Conservation (phyloP, 2,797 vertebrate species). For the Chrosomus eos region DNA sequence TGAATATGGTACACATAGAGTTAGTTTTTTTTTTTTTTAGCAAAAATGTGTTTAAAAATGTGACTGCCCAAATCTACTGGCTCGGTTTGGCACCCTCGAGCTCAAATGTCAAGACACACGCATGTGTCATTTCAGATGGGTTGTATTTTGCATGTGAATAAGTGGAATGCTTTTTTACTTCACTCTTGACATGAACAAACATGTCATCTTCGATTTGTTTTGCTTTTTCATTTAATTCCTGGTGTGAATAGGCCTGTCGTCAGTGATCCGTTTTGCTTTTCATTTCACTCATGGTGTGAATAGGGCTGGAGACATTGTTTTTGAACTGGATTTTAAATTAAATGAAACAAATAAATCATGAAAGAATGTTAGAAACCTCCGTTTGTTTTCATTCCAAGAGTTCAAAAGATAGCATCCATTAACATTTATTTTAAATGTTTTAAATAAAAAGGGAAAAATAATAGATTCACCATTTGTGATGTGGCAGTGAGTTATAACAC, state of each 20-base stretch:
- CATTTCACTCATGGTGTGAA: constrained; percentile 2
- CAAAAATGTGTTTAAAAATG: not conserved
- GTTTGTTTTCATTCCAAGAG: too few relatives aligned
- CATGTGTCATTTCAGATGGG: not conserved
- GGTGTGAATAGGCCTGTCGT: not conserved
- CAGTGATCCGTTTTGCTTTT: constrained; percentile 11
- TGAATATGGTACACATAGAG: not conserved
- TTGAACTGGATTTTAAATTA: not conserved
- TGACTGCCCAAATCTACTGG: not conserved
- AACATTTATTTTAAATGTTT: too few relatives aligned
- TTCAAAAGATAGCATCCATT: too few relatives aligned
- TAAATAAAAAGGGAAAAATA: too few relatives aligned
- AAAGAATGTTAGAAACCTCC: too few relatives aligned
- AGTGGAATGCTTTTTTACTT: constrained; percentile 4
- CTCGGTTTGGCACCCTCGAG: not conserved
- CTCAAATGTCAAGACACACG: constrained; percentile 4
- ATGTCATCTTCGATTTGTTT: constrained; percentile 23
- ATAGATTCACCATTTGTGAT: too few relatives aligned
- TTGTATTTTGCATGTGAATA: constrained; percentile 24
- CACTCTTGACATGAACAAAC: constrained; percentile 10
- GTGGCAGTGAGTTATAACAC: too few relatives aligned
- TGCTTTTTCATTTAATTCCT: constrained; percentile 59
- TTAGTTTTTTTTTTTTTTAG: not conserved
- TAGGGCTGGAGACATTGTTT: not conserved
- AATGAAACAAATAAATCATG: not conserved